Evolutionary conservation across 2,888 invertebrate species (phyloP).

Genomic region (Crocallis elinguaria): DNA sequence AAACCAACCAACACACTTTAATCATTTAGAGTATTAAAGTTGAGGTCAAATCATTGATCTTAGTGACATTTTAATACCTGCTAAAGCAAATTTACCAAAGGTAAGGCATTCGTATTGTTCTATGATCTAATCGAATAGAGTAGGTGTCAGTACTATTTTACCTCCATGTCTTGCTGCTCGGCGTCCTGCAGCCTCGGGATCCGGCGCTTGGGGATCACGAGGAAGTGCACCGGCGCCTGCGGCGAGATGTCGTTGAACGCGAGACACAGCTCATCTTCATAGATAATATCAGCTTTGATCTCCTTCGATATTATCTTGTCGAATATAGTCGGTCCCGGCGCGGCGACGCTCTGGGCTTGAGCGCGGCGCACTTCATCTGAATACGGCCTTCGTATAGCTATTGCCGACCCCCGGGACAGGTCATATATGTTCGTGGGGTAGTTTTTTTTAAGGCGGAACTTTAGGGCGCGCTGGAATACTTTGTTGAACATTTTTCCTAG

Average conservation of each 20-base stretch:
- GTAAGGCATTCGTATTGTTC: too few species aligned
- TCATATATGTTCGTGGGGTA: conserved; percentile 80
- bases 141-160: conserved; percentile 50
- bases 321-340: conserved; percentile 87
- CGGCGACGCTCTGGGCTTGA: conserved; percentile 62
- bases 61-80: too few species aligned
- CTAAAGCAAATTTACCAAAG: too few species aligned
- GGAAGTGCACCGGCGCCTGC: conserved; percentile 93
- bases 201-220: conserved; percentile 91
- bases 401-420: conserved; percentile 70
- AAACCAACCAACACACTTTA: too few species aligned
- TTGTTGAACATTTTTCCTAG: conserved; percentile 76
- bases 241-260: conserved; percentile 93
- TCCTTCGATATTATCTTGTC: conserved; percentile 90
- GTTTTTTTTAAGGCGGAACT: conserved; percentile 73
- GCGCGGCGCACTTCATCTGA: conserved; percentile 76
- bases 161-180: conserved; percentile 85
- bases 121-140: too few species aligned
- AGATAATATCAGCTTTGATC: conserved; percentile 92
- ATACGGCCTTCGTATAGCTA: conserved; percentile 68
- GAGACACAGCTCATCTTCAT: conserved; percentile 91
- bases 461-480: conserved; percentile 76
- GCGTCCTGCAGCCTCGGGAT: conserved; percentile 87
- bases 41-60: too few species aligned
- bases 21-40: too few species aligned